Conservation (phyloP, 1,140 invertebrate genomes). For the Calliopsis andreniformis region DNA sequence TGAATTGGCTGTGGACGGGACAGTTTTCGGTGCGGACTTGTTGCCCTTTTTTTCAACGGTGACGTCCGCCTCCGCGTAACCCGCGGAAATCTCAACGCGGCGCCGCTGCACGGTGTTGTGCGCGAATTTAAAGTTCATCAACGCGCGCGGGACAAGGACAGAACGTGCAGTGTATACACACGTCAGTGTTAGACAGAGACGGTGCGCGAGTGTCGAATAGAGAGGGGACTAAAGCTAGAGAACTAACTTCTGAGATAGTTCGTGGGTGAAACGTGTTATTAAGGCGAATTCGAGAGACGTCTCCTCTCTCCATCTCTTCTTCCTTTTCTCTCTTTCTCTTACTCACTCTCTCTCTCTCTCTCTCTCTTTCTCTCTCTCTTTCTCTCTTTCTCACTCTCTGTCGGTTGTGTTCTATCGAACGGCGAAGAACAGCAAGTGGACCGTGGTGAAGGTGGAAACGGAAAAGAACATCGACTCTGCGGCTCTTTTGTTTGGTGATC, state of each 20-base stretch:
- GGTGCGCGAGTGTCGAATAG: constrained; percentile 8
- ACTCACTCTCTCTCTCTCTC: neutral
- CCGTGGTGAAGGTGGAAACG: neutral
- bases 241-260: constrained; percentile 52
- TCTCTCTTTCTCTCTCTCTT: neutral
- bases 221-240: constrained; percentile 30
- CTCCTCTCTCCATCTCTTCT: too few relatives aligned
- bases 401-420: neutral
- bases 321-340: neutral
- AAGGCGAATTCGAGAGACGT: constrained; percentile 1
- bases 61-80: constrained; percentile 46
- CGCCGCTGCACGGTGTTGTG: constrained; percentile 52
- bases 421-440: constrained; percentile 20
- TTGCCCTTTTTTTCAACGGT: constrained; percentile 13
- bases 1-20: neutral
- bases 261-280: constrained; percentile 37
- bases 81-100: constrained; percentile 58
- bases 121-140: constrained; percentile 59
- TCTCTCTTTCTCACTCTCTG: too few relatives aligned
- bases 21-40: constrained; percentile 25
- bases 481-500: constrained; percentile 40
- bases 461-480: constrained; percentile 1
- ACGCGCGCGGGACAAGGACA: constrained; percentile 42
- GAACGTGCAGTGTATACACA: constrained; percentile 20
- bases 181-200: neutral